Conservation (phyloP, 2,797 vertebrate species). For the Chloroceryle amazona region DNA sequence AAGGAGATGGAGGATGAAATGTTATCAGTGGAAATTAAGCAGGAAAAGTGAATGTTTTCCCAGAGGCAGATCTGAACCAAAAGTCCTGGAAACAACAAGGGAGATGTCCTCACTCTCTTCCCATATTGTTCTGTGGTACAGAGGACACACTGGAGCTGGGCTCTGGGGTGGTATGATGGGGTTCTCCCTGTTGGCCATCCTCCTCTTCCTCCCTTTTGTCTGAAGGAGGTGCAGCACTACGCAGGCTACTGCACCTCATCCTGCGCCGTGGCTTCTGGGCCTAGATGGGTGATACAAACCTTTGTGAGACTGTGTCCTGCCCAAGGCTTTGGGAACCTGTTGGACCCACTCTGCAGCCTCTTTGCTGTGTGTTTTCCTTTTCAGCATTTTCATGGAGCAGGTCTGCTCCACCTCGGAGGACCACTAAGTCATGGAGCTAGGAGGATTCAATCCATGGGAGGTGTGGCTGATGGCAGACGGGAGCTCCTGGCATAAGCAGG, state of each 20-base stretch:
- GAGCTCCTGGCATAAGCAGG: not conserved
- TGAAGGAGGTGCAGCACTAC: not conserved
- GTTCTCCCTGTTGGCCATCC: not conserved
- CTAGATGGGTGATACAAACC: not conserved
- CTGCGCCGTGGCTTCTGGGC: accelerated
- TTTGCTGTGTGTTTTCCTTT: not conserved
- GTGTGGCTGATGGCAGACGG: accelerated
- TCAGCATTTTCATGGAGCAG: not conserved
- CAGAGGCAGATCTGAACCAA: not conserved
- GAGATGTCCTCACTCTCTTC: not conserved
- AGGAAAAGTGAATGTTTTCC: not conserved
- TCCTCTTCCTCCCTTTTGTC: not conserved
- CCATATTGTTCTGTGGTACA: not conserved
- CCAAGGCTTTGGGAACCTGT: not conserved
- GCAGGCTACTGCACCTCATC: not conserved
- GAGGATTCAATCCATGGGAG: not conserved
- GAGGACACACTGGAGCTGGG: not conserved
- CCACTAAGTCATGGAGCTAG: not conserved
- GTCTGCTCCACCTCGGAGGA: not conserved
- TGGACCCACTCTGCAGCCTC: not conserved
- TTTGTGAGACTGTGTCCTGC: not conserved
- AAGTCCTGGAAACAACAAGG: not conserved
- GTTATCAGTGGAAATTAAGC: not conserved
- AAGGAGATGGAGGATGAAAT: not conserved
- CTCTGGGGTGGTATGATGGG: not conserved